Evolutionary conservation across 2,888 invertebrate species (phyloP).

Genomic region (Ormyrus labotus): DNA sequence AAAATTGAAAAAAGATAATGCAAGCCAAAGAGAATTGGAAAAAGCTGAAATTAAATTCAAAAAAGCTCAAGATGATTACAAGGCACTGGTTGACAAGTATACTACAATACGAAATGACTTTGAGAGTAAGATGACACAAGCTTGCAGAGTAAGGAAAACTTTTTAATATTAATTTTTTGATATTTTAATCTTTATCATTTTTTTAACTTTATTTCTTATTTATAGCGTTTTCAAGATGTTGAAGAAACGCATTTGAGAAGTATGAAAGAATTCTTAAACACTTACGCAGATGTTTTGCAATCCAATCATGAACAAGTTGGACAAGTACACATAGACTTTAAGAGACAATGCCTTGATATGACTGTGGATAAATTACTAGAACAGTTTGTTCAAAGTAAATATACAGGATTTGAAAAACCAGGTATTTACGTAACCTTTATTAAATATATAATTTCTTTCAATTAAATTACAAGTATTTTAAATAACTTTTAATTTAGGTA

Average conservation of each 20-base stretch:
- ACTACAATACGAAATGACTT: conserved; percentile 93
- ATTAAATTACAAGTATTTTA: not conserved
- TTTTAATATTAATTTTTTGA: conserved; percentile 16
- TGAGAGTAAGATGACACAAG: conserved; percentile 95
- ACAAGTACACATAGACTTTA: conserved; percentile 94
- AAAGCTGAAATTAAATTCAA: conserved; percentile 94
- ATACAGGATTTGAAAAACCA: conserved; percentile 95
- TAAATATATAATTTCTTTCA: not conserved
- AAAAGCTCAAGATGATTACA: conserved; percentile 97
- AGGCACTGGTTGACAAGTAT: conserved; percentile 93
- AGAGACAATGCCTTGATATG: conserved; percentile 92
- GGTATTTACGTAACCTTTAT: conserved; percentile 76
- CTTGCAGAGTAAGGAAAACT: conserved; percentile 83
- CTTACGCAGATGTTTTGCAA: conserved; percentile 91
- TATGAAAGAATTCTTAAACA: conserved; percentile 96
- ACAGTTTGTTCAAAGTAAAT: conserved; percentile 93
- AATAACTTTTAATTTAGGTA: conserved; percentile 64
- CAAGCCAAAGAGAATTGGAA: conserved; percentile 93
- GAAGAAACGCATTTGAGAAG: conserved; percentile 94
- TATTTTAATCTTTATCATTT: not conserved
- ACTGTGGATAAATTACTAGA: conserved; percentile 94
- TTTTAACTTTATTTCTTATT: not conserved
- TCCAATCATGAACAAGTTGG: conserved; percentile 94
- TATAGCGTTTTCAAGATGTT: conserved; percentile 92
- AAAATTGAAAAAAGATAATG: conserved; percentile 92